These are phyloP conservation scores for Palythoa caribaeorum DNA, from an alignment of 92 coral and sea anemone genomes.

Conservation along the genomic window DNA sequence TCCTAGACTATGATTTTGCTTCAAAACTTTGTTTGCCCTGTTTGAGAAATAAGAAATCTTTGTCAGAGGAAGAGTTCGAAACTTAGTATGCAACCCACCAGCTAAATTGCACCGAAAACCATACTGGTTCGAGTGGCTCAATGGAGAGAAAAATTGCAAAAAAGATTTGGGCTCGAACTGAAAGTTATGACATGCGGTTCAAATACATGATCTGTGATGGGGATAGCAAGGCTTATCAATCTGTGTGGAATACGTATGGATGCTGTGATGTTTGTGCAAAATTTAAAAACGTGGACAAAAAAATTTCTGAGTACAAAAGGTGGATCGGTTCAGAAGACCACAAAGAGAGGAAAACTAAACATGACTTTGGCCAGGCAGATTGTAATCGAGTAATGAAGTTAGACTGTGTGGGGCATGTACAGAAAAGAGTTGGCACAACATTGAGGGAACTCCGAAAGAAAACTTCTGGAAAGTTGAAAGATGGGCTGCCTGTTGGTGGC, in stretches of 20 bases:
- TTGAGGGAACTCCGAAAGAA: slow-evolving; percentile 48
- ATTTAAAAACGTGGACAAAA: slow-evolving; percentile 50
- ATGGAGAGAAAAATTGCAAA: slow-evolving; percentile 54
- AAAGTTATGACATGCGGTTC: slow-evolving; percentile 30
- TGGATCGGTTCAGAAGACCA: slow-evolving; percentile 47
- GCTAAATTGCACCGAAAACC: slow-evolving; percentile 48
- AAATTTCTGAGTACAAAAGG: slow-evolving; percentile 41
- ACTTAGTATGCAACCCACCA: background rate
- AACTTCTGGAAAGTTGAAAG: slow-evolving; percentile 42
- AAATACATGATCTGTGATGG: slow-evolving; percentile 67
- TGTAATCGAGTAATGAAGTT: slow-evolving; percentile 56
- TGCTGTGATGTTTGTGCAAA: slow-evolving; percentile 59
- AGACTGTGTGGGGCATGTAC: slow-evolving; percentile 67
- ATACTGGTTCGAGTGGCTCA: slow-evolving; percentile 54
- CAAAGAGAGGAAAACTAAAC: slow-evolving; percentile 35
- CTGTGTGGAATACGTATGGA: slow-evolving; percentile 58
- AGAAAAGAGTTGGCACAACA: slow-evolving; percentile 59
- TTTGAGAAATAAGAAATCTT: too few species aligned
- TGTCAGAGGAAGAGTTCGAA: too few species aligned
- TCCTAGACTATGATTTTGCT: too few species aligned
- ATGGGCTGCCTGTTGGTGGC: slow-evolving; percentile 48
- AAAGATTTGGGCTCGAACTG: slow-evolving; percentile 37
- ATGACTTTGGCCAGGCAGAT: slow-evolving; percentile 40
- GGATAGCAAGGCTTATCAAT: slow-evolving; percentile 39
- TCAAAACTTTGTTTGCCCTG: too few species aligned